Base-by-base conservation (phyloP, 1,140 invertebrate genomes). In the Neodiprion pinetum region DNA sequence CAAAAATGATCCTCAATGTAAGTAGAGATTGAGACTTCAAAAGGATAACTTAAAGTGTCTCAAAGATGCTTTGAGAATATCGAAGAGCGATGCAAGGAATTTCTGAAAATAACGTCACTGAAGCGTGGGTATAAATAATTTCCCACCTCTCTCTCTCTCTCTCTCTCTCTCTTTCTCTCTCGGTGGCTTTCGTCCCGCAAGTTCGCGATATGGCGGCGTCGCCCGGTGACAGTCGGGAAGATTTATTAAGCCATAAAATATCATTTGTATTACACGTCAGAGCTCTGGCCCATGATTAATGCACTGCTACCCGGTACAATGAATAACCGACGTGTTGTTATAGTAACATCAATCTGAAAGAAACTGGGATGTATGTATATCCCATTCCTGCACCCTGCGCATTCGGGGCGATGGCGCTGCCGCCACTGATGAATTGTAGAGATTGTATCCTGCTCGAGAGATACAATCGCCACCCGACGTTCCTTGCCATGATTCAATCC, bases 211-310 rank as follows among this genome's bases (percentile, higher is more conserved):
- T 40, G 28, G 28, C 28, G 28, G 28, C 28, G 28, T 40, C 75
- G 71, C 76, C 80, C 81, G 81, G 79, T 85, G 85, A 86, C 83
- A 86, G 82, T 80, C 77, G 76, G 76, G 79, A 85, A 85, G 82
- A 88, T 88, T 88, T 88, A 88, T 84, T 81, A 81, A 75, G 82
- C 84, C 84, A 87, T 88, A 88, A 87, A 88, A 87, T 88, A 88
- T 87, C 86, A 88, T 88, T 88, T 87, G 86, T 87, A 88, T 87
- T 87, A 85, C 82, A 83, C 83, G 83, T 86, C 81, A 82, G 80
- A 83, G 82, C 80, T 80, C 80, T 80, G 77, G 80, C 61, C 17
- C 80, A 82, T 87, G 86, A 87, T 87, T 87, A 87, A 88, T 87
- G 85, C 79, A 86, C 80, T 83, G 78, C 75, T 78, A 79, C 14